Base-by-base conservation (phyloP, 1,140 invertebrate species). In the Platorchestia sp. region DNA sequence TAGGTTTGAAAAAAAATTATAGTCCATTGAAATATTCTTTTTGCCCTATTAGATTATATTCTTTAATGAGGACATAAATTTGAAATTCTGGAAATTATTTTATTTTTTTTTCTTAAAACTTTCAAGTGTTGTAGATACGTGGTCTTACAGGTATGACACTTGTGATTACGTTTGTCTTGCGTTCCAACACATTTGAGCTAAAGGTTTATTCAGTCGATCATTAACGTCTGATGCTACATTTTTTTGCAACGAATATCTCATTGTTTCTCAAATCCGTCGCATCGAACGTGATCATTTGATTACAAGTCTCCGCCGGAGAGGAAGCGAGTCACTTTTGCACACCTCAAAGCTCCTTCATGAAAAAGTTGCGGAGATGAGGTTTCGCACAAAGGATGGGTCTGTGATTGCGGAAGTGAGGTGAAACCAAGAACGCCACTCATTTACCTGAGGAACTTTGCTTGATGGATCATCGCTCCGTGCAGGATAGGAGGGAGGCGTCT, bases 351-450 rank as follows among this genome's bases (percentile, higher is more conserved):
- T 42, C 3, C 87, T 75, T 75, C 59, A 89, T 42, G n/a, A 89
- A 89, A 89, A 89, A 89, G 36, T 89, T 41, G 41, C 43, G 87
- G 87, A 89, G 87, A 89, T 89, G 91, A 93, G 91, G 43, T 45
- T 45, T 44, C 91, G 44, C 91, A 93, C 91, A 93, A 93, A 93
- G 91, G 91, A 45, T 93, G 91, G 45, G 91, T 41, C 91, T 45
- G 41, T 93, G 91, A 93, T 93, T 93, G 91, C 91, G 91, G 91
- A 93, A 93, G 91, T 45, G 91, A 44, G 45, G 91, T 44, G 91
- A 93, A 93, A 93, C 44, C 43, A 45, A 45, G 43, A 45, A 45
- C 91, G 36, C 36, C 10, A 93, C 91, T 93, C 41, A 93, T 93
- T 93, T 93, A 47, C 41, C 91, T 93, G 43, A 93, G 91, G 91